Evolutionary conservation across 1,140 invertebrate genomes (phyloP).

Genomic region (Penaeus indicus): DNA sequence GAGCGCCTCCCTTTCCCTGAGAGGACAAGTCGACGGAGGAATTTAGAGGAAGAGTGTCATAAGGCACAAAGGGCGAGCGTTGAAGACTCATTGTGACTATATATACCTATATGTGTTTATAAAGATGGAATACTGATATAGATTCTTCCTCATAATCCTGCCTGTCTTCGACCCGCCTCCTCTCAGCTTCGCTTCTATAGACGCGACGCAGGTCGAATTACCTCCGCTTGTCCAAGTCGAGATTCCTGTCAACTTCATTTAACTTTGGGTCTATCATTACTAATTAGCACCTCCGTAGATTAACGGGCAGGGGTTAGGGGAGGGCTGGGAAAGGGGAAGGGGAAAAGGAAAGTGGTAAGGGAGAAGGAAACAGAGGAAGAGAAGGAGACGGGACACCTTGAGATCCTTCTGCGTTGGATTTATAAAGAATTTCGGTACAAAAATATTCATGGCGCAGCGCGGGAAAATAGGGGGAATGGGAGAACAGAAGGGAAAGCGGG

Average conservation of each 20-base stretch:
- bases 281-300: too few species aligned
- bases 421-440: too few species aligned
- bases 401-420: neutral
- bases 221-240: neutral
- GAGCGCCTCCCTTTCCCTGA: too few species aligned
- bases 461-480: too few species aligned
- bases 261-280: too few species aligned
- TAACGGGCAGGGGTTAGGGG: too few species aligned
- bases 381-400: neutral
- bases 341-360: too few species aligned
- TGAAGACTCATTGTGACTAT: neutral
- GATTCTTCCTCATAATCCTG: neutral
- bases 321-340: too few species aligned
- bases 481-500: neutral
- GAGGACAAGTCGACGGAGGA: too few species aligned
- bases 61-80: neutral
- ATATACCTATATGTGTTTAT: conserved; percentile 3
- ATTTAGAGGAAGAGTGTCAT: neutral
- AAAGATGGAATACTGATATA: too few species aligned
- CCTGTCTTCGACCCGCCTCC: neutral
- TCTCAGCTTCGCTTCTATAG: neutral
- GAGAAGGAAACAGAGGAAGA: neutral
- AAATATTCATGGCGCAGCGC: neutral
- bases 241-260: neutral
- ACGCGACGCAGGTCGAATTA: too few species aligned